phyloP scores from a whole-genome alignment of 1,140 invertebrate species.

The Heliothis virescens region DNA sequence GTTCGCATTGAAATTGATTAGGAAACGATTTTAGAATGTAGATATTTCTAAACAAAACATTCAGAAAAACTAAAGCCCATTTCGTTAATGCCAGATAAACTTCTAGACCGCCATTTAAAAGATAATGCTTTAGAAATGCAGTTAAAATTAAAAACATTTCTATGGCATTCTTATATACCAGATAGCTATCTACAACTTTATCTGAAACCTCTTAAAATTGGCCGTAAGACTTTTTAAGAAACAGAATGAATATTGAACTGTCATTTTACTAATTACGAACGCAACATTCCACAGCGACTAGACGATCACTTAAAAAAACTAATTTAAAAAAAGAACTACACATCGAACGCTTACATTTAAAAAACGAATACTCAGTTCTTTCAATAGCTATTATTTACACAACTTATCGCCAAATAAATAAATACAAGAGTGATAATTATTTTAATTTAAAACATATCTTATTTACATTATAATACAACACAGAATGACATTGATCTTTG shows the following conservation, averaged over 20 bases:
- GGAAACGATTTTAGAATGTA: background rate
- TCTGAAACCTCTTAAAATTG: too few species aligned
- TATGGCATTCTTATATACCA: too few species aligned
- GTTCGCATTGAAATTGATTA: slow-evolving; percentile 6
- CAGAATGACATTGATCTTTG: slow-evolving; percentile 78
- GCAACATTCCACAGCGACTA: slow-evolving; percentile 20
- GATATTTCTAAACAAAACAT: background rate
- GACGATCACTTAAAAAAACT: slow-evolving; percentile 36
- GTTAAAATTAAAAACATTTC: too few species aligned
- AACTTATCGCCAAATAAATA: slow-evolving; percentile 73
- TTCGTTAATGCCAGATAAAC: too few species aligned
- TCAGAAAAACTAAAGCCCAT: background rate
- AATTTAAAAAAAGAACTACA: slow-evolving; percentile 29
- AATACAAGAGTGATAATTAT: slow-evolving; percentile 68
- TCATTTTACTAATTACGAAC: slow-evolving; percentile 14
- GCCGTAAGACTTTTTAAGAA: background rate
- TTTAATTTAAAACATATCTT: slow-evolving; percentile 69
- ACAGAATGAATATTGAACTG: background rate
- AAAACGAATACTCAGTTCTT: slow-evolving; percentile 69
- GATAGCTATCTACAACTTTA: too few species aligned
- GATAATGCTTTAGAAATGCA: too few species aligned
- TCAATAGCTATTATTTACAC: slow-evolving; percentile 73
- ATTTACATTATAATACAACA: slow-evolving; percentile 80
- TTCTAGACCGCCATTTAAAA: too few species aligned
- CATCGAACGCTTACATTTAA: slow-evolving; percentile 48